Percentiles rank a stretch among this genome's conserved stretches.
These are phyloP conservation scores for Catalaphyllia jardinei DNA, from an alignment of 64 coral and sea anemone species.

Conservation along the genomic window DNA sequence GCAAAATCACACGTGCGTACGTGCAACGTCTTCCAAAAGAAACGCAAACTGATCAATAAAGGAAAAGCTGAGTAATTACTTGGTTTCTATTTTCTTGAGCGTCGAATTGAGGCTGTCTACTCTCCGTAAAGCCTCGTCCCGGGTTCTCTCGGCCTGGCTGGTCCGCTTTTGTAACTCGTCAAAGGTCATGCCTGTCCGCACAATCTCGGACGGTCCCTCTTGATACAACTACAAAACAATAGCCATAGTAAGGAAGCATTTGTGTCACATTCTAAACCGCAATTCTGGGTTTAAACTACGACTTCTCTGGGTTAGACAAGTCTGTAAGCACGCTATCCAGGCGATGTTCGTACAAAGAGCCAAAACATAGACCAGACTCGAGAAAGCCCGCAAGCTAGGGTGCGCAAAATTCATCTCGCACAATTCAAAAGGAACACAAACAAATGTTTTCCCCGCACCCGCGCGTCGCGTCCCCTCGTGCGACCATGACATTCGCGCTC, in stretches of 20 bases:
- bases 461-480: too few species aligned
- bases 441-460: too few species aligned
- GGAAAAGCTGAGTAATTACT: conserved; percentile 37
- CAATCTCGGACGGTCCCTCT: conserved; percentile 95
- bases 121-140: conserved; percentile 79
- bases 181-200: conserved; percentile 86
- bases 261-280: not conserved
- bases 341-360: too few species aligned
- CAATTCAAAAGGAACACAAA: too few species aligned
- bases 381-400: too few species aligned
- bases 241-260: not conserved
- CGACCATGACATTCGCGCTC: too few species aligned
- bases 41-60: not conserved
- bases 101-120: conserved; percentile 56
- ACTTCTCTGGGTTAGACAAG: too few species aligned
- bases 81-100: conserved; percentile 76
- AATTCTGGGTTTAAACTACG: too few species aligned
- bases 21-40: not conserved
- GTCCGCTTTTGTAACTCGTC: conserved; percentile 88
- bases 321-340: too few species aligned
- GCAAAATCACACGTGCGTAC: too few species aligned
- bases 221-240: conserved; percentile 72
- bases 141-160: conserved; percentile 69
- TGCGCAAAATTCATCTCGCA: too few species aligned
- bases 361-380: too few species aligned